Evolutionary conservation across 2,888 invertebrate species (phyloP), one percentile per base, ranked within the genome.

Genomic region (Xylota sylvarum): DNA sequence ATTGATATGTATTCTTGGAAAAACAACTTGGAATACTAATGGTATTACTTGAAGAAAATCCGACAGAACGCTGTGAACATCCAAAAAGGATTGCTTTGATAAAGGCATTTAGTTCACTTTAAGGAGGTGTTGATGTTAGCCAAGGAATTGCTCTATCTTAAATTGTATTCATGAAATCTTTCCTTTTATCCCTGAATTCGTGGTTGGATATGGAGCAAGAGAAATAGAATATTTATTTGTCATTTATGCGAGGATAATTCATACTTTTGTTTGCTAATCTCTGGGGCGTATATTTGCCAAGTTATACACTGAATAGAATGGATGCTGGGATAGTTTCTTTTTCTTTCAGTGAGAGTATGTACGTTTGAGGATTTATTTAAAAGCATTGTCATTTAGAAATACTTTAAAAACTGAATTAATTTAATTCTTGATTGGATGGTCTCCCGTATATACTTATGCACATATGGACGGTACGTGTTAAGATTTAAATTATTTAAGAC

Each of bases 21-120:
- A 10, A 55, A 56, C 77, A 60, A 55, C 52, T 6, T 58, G 64
- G 86, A 82, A 86, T 86, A 86, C 82, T 82, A 86, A 86, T 86
- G 76, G 6, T 17, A 35, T 37, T 17, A 58, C 55, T 76, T 67
- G 37, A 32, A 40, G 55, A 14, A 55, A 52, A 67, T 40, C 52
- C 27, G 19, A 56, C 14, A 35, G 9, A 12, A 37, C 48, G 60
- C n/a, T 7, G 48, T 52, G 30, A 58, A 19, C 48, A 78, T 37
- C 23, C 30, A 12, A 56, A 81, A 82, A 78, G 86, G 82, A 86
- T 82, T 86, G 86, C 82, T 82, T 81, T 32, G 60, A 69, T 32
- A 43, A 72, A 81, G 72, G 48, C 67, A 67, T 10, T 72, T 67
- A 32, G 30, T 64, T 73, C 46, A 48, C 58, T 67, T 77, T 32